These are phyloP conservation scores for Ginglymostoma cirratum DNA, from an alignment of 2,113 vertebrate species.

Conservation along the genomic window DNA sequence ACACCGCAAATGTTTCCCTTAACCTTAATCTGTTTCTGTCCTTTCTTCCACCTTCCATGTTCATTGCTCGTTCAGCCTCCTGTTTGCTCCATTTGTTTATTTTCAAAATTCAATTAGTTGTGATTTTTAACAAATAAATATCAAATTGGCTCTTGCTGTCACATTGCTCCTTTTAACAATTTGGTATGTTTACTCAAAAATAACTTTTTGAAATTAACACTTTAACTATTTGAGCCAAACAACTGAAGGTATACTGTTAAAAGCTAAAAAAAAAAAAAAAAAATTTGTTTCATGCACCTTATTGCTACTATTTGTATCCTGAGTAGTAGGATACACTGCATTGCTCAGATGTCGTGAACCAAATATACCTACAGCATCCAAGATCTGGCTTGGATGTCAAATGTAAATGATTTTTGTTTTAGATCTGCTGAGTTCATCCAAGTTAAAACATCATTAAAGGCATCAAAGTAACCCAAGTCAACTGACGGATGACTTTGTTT, in stretches of 20 bases:
- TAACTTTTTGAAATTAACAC: background rate
- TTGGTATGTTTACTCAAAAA: background rate
- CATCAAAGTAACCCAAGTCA: background rate
- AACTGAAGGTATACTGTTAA: background rate
- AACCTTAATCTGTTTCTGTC: background rate
- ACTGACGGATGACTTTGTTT: background rate
- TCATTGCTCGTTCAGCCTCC: background rate
- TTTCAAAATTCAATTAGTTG: background rate
- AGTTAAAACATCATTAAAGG: background rate
- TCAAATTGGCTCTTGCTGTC: background rate
- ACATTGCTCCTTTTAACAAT: background rate
- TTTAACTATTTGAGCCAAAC: background rate
- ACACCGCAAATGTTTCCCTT: background rate
- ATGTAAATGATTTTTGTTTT: background rate
- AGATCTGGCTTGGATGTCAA: background rate
- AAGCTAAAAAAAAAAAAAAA: background rate
- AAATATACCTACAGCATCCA: background rate
- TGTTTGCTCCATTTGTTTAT: background rate
- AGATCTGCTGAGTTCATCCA: background rate
- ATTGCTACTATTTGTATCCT: background rate
- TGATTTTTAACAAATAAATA: background rate
- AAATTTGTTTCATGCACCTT: background rate
- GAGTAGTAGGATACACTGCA: background rate
- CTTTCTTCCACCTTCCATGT: background rate
- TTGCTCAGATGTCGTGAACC: background rate